These are phyloP conservation scores for Macaria notata DNA, from an alignment of 2,888 invertebrate species.

Conservation along the genomic window DNA sequence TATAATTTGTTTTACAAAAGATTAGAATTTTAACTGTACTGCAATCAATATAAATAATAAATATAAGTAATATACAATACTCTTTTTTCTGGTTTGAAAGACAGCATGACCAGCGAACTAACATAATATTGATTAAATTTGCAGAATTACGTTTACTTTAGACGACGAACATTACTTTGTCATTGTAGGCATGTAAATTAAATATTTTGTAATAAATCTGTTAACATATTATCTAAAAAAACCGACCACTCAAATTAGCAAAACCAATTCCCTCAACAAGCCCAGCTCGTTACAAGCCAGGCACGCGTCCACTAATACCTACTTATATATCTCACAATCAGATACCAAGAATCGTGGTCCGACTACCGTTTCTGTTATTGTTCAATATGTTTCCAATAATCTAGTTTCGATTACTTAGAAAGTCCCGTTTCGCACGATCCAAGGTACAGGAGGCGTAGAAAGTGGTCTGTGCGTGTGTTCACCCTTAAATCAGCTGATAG, in stretches of 20 bases:
- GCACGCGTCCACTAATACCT: conserved; percentile 28
- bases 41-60: no score
- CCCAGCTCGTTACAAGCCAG: conserved; percentile 31
- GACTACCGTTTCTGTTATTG: conserved; percentile 76
- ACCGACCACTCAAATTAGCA: neutral
- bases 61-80: no score
- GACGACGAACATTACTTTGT: no score
- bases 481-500: conserved; percentile 40
- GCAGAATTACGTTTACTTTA: no score
- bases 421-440: conserved; percentile 62
- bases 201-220: no score
- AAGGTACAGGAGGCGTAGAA: conserved; percentile 38
- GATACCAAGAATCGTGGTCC: conserved; percentile 60
- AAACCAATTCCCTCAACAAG: conserved; percentile 37
- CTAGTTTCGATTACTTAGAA: conserved; percentile 68
- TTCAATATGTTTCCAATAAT: conserved; percentile 80
- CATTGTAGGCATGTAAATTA: no score
- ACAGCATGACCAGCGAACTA: no score
- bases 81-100: no score
- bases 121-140: no score
- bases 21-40: no score
- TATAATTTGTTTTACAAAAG: no score
- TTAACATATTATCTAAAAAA: no score
- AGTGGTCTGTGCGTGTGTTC: conserved; percentile 45
- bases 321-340: conserved; percentile 46